phyloP scores from a whole-genome alignment of 2,113 vertebrate species.

The Misgurnus mizolepis region DNA sequence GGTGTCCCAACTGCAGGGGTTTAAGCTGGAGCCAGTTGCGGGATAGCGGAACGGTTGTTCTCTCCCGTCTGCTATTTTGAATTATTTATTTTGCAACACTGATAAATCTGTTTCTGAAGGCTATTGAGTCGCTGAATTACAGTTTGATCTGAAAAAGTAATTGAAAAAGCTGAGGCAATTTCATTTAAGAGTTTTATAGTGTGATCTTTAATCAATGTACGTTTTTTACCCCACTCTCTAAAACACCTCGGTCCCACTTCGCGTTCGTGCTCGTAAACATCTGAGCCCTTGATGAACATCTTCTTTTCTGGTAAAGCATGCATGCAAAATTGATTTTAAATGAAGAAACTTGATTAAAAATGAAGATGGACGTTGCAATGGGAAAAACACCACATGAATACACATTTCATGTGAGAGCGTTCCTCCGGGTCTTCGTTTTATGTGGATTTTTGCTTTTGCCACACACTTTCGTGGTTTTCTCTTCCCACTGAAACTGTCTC shows the following conservation, averaged over 20 bases:
- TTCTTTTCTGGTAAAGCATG: background rate
- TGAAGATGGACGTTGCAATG: background rate
- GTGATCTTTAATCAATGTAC: conserved; percentile 8
- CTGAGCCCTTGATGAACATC: background rate
- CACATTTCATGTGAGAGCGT: background rate
- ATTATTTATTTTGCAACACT: background rate
- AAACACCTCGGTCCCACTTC: conserved; percentile 4
- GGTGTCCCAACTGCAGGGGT: conserved; percentile 47
- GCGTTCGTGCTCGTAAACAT: background rate
- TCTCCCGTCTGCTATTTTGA: background rate
- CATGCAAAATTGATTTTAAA: background rate
- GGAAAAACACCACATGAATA: background rate
- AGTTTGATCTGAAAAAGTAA: background rate
- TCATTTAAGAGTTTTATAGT: background rate
- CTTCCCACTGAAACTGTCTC: background rate
- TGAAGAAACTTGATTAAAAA: conserved; percentile 10
- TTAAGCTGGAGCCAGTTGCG: conserved; percentile 36
- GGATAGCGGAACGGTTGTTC: background rate
- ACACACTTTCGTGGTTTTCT: background rate
- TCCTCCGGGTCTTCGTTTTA: background rate
- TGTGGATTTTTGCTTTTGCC: background rate
- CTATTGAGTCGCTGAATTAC: background rate
- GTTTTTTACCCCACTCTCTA: background rate
- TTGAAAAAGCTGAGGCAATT: conserved; percentile 20
- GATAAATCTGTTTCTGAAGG: background rate